Conservation (phyloP, 2,113 vertebrate genomes). For the Istiophorus platypterus region DNA sequence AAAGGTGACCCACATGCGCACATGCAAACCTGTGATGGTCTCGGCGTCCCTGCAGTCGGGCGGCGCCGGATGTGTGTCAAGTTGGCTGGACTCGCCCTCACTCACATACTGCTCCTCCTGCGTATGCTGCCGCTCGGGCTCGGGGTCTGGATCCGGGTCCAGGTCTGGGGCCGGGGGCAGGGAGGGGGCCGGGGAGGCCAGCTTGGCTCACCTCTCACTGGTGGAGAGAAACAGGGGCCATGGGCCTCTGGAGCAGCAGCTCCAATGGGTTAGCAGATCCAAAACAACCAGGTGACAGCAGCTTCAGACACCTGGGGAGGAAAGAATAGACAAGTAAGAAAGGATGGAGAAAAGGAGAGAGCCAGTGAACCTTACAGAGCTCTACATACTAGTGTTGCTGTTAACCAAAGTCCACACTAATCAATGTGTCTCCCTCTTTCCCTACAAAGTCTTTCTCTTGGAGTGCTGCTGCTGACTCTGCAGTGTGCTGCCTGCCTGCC, state of each 20-base stretch:
- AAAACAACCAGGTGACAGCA: not conserved
- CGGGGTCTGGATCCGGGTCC: constrained; percentile 68
- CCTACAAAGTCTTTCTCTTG: constrained; percentile 52
- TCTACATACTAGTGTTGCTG: not conserved
- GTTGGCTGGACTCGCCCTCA: constrained; percentile 63
- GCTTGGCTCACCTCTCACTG: constrained; percentile 81
- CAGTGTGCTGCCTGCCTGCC: constrained; percentile 48
- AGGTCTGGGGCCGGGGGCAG: constrained; percentile 63
- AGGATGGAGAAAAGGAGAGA: not conserved
- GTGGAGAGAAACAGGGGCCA: constrained; percentile 71
- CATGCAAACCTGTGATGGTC: constrained; percentile 82
- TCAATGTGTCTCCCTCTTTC: constrained; percentile 21
- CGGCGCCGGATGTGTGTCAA: constrained; percentile 24
- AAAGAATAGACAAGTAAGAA: not conserved
- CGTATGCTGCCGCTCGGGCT: constrained; percentile 32
- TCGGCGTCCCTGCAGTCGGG: constrained; percentile 82
- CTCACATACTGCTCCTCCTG: constrained; percentile 85
- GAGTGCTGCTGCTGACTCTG: constrained; percentile 57
- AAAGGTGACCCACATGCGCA: not conserved
- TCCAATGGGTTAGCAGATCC: constrained; percentile 41
- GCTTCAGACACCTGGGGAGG: constrained; percentile 9
- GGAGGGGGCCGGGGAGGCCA: constrained; percentile 80
- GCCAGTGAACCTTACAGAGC: constrained; percentile 2
- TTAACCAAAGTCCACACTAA: constrained; percentile 17
- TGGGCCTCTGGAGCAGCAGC: constrained; percentile 65